phyloP scores from a whole-genome alignment of 2,113 vertebrate genomes.

The Scatophagus argus region DNA sequence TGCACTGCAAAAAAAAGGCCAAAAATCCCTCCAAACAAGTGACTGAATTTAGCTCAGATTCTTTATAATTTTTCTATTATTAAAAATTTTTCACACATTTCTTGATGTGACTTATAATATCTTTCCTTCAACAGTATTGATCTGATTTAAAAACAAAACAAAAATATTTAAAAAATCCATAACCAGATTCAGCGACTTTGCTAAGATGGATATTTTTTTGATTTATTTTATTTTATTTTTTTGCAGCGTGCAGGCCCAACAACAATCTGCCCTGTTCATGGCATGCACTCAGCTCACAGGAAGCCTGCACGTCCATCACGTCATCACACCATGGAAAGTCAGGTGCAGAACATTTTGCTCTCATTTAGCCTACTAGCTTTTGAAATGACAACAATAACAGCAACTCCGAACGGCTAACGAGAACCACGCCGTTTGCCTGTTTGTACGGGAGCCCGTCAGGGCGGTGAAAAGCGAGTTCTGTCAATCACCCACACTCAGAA shows the following conservation, averaged over 20 bases:
- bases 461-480: background rate
- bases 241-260: slow-evolving; percentile 31
- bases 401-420: background rate
- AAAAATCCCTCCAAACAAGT: slow-evolving; percentile 27
- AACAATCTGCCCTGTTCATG: slow-evolving; percentile 11
- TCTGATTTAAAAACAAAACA: background rate
- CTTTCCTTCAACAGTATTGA: background rate
- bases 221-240: slow-evolving; percentile 12
- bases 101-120: background rate
- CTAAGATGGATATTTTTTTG: background rate
- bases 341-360: slow-evolving; percentile 29
- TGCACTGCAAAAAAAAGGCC: slow-evolving; percentile 22
- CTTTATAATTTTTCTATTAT: background rate
- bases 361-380: slow-evolving; percentile 33
- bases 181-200: slow-evolving; percentile 28
- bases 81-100: too few relatives aligned
- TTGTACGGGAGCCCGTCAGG: slow-evolving; percentile 14
- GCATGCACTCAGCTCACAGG: slow-evolving; percentile 34
- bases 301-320: slow-evolving; percentile 24
- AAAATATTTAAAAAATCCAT: background rate
- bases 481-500: background rate
- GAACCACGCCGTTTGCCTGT: background rate
- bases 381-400: slow-evolving; percentile 44
- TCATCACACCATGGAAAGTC: slow-evolving; percentile 5
- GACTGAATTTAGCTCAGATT: slow-evolving; percentile 29